Evolutionary conservation across 2,888 invertebrate species (phyloP).

Genomic region (Minunthozetes semirufus): DNA sequence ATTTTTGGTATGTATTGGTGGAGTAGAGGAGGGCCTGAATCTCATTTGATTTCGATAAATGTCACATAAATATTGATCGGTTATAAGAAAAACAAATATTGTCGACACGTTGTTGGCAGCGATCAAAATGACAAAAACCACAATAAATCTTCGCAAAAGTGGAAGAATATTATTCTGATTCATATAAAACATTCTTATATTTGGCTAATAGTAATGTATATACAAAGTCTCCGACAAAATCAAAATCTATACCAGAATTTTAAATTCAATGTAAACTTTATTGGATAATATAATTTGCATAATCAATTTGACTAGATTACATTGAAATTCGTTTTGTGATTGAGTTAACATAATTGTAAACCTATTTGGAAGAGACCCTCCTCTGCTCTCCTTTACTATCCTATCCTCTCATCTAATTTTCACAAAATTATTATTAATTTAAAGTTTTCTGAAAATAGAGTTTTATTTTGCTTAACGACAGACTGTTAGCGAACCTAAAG

Average conservation of each 20-base stretch:
- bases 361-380: no score
- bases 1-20: not conserved
- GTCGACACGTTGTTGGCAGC: not conserved
- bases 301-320: not conserved
- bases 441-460: not conserved
- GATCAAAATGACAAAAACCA: no score
- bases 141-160: not conserved
- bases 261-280: not conserved
- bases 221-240: not conserved
- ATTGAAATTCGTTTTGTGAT: not conserved
- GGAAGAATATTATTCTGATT: not conserved
- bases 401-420: not conserved
- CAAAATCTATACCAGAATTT: not conserved
- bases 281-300: not conserved
- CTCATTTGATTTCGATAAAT: not conserved
- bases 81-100: not conserved
- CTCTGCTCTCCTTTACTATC: no score
- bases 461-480: not conserved
- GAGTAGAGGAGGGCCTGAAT: not conserved
- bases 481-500: no score
- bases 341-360: not conserved
- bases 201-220: not conserved
- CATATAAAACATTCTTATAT: not conserved
- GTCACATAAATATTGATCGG: slow-evolving; percentile 1
- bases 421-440: slow-evolving; percentile 5